These are phyloP conservation scores for Rhynchotus rufescens DNA, from an alignment of 2,797 vertebrate genomes.

Conservation along the genomic window DNA sequence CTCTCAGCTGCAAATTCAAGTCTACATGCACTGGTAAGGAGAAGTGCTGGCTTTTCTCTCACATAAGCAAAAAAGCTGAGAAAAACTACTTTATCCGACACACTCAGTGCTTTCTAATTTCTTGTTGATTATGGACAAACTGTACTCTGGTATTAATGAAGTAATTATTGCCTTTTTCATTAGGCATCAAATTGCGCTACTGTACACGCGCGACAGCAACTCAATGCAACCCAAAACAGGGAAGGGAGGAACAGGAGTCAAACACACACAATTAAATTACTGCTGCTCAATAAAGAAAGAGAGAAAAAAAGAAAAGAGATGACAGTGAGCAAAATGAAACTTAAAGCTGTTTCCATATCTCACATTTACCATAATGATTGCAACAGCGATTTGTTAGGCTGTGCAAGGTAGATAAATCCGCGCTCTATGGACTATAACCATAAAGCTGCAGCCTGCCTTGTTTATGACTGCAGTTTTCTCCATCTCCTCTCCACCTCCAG, in stretches of 20 bases:
- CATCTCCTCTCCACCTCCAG: not conserved
- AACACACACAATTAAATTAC: conserved; percentile 50
- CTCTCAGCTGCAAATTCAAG: not conserved
- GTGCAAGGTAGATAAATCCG: conserved; percentile 38
- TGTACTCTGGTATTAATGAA: conserved; percentile 4
- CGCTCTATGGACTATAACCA: not conserved
- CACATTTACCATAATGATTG: conserved; percentile 22
- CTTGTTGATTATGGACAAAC: not conserved
- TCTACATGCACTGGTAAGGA: not conserved
- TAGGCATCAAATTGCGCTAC: not conserved
- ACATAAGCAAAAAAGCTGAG: not conserved
- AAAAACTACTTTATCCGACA: not conserved
- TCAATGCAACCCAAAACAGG: not conserved
- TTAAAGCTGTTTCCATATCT: conserved; percentile 26
- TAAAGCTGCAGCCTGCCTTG: not conserved
- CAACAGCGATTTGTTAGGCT: conserved; percentile 42
- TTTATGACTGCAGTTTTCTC: not conserved
- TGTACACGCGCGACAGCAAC: not conserved
- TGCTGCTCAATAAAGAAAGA: conserved; percentile 25
- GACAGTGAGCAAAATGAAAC: conserved; percentile 47
- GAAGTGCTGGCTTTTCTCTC: not conserved
- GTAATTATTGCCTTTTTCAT: conserved; percentile 32
- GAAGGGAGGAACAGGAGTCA: not conserved
- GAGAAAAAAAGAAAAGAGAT: not conserved
- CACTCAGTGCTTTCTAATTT: not conserved